Evolutionary conservation across 2,888 invertebrate species (phyloP).

Genomic region (Palloptera scutellata): DNA sequence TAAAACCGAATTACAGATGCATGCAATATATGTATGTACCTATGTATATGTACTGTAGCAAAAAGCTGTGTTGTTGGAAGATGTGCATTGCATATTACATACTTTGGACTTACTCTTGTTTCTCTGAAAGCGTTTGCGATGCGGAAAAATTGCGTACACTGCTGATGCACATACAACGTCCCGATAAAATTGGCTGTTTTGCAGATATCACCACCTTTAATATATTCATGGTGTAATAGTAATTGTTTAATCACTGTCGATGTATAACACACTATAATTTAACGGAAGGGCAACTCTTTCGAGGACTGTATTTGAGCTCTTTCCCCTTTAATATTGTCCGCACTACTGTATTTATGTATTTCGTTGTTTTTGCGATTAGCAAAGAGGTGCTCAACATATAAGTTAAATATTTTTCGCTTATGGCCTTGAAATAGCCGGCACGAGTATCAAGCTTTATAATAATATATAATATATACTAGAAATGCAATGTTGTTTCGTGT

Average conservation of each 20-base stretch:
- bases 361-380: too few relatives aligned
- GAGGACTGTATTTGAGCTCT: not conserved
- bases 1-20: too few relatives aligned
- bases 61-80: too few relatives aligned
- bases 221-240: slow-evolving; percentile 33
- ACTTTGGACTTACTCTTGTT: slow-evolving; percentile 44
- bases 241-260: too few relatives aligned
- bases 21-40: too few relatives aligned
- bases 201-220: slow-evolving; percentile 38
- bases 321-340: not conserved
- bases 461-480: not conserved
- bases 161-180: slow-evolving; percentile 28
- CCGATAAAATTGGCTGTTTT: slow-evolving; percentile 29
- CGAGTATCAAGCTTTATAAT: not conserved
- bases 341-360: slow-evolving; percentile 6
- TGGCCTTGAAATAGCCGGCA: slow-evolving; percentile 17
- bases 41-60: too few relatives aligned
- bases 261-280: too few relatives aligned
- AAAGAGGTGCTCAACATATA: not conserved
- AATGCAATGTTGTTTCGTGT: too few relatives aligned
- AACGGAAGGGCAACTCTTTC: not conserved
- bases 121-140: slow-evolving; percentile 39
- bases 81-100: too few relatives aligned
- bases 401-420: slow-evolving; percentile 3
- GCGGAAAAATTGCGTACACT: slow-evolving; percentile 40